Evolutionary conservation across 2,797 vertebrate genomes (phyloP).

Genomic region (Catharus ustulatus): DNA sequence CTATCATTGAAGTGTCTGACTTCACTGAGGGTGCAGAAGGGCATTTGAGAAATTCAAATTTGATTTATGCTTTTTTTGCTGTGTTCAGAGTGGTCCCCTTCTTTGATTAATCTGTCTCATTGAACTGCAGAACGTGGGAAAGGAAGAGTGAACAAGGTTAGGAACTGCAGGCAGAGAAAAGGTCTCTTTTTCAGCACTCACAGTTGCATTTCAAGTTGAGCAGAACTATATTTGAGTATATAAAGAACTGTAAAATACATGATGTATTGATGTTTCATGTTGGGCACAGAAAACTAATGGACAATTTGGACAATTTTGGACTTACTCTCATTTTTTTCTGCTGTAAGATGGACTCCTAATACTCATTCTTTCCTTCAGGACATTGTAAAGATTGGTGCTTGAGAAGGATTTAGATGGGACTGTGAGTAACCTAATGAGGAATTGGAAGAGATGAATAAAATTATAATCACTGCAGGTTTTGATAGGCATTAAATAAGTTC

Average conservation of each 20-base stretch:
- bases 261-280: background rate
- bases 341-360: background rate
- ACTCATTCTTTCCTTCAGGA: background rate
- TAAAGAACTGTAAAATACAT: constrained; percentile 5
- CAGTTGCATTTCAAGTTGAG: background rate
- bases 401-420: background rate
- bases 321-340: background rate
- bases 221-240: background rate
- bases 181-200: background rate
- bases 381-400: background rate
- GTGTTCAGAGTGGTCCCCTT: background rate
- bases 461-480: constrained; percentile 5
- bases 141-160: background rate
- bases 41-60: background rate
- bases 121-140: background rate
- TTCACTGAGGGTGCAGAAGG: background rate
- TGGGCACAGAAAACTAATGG: background rate
- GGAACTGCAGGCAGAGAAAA: background rate
- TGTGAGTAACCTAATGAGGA: background rate
- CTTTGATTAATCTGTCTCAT: background rate
- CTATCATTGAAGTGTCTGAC: background rate
- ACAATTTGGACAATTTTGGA: background rate
- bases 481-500: constrained; percentile 4
- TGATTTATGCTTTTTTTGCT: background rate
- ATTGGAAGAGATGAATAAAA: constrained; percentile 23